Evolutionary conservation across 2,113 vertebrate genomes (phyloP).

Genomic region (Phasianus colchicus): DNA sequence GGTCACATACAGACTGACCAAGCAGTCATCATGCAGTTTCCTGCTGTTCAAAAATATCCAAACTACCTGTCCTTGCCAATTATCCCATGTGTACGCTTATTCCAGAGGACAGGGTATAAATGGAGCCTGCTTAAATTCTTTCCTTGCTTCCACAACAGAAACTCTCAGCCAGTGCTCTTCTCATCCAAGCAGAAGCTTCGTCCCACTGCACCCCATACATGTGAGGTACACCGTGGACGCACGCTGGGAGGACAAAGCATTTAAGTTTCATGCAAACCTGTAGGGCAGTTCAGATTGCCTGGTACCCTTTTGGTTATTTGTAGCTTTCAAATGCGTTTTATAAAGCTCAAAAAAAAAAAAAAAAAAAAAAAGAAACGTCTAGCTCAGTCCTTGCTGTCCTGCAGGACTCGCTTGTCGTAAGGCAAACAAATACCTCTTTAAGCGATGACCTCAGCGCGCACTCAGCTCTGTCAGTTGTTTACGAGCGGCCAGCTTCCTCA

Average conservation of each 20-base stretch:
- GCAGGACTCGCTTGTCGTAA: background rate
- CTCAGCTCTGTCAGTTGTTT: background rate
- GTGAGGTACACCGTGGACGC: background rate
- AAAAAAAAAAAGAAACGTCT: background rate
- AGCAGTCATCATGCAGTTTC: background rate
- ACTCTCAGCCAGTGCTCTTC: background rate
- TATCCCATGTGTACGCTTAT: background rate
- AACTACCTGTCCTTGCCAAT: background rate
- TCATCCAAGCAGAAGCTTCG: background rate
- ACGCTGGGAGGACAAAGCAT: background rate
- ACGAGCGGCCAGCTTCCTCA: background rate
- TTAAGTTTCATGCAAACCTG: background rate
- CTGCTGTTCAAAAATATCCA: background rate
- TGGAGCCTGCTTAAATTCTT: background rate
- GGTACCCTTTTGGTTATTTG: background rate
- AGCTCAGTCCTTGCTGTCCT: background rate
- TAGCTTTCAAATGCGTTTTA: background rate
- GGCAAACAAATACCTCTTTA: background rate
- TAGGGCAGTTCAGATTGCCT: background rate
- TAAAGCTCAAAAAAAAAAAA: background rate
- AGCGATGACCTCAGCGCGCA: background rate
- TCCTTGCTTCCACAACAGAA: background rate
- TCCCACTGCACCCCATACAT: background rate
- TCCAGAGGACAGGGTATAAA: background rate
- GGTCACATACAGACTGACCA: no score